These are phyloP conservation scores for Dynastes tityus DNA, from an alignment of 2,888 invertebrate genomes.

Conservation along the genomic window DNA sequence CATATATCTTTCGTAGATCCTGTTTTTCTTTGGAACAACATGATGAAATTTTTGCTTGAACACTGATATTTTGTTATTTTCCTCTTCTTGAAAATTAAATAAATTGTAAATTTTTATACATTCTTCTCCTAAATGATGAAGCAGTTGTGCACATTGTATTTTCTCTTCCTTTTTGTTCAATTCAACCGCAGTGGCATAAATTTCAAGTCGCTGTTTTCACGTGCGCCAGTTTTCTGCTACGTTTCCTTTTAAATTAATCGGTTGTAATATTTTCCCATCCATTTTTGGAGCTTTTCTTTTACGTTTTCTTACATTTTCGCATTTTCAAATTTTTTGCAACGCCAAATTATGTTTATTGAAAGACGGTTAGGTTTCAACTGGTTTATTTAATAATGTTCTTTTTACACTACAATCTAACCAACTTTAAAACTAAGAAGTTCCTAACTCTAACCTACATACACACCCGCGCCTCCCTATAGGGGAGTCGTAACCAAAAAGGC, in stretches of 20 bases:
- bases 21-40: constrained; percentile 31
- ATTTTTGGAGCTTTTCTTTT: neutral
- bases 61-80: constrained; percentile 29
- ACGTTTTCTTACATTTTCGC: neutral
- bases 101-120: neutral
- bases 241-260: neutral
- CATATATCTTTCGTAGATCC: constrained; percentile 22
- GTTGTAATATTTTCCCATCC: neutral
- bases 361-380: too few species aligned
- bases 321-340: neutral
- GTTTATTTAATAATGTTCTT: too few species aligned
- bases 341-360: neutral
- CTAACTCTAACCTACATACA: too few species aligned
- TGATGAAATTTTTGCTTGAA: constrained; percentile 28
- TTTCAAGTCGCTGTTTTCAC: too few species aligned
- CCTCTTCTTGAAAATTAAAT: neutral
- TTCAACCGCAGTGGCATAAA: too few species aligned
- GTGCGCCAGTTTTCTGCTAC: neutral
- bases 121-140: neutral
- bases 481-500: too few species aligned
- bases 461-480: too few species aligned
- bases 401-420: too few species aligned
- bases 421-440: too few species aligned
- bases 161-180: neutral
- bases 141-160: neutral